Conservation (phyloP, 2,888 invertebrate genomes). For the Rotaria macrura region DNA sequence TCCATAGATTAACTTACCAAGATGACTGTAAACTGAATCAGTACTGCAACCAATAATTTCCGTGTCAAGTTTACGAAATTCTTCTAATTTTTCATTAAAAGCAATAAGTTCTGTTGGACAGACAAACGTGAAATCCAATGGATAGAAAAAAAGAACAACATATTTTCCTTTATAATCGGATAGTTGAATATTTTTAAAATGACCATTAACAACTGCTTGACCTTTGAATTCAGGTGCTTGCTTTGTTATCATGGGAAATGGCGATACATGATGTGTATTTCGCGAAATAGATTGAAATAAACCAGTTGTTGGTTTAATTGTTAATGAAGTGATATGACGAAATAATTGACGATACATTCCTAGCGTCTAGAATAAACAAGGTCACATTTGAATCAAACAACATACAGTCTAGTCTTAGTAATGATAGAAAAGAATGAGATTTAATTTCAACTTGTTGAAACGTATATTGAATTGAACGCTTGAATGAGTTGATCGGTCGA, state of each 20-base stretch:
- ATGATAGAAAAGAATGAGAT: not conserved
- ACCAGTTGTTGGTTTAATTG: not conserved
- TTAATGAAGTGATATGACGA: not conserved
- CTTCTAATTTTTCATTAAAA: slow-evolving; percentile 67
- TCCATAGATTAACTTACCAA: slow-evolving; percentile 79
- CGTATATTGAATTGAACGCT: not conserved
- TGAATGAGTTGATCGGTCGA: not conserved
- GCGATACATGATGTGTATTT: not conserved
- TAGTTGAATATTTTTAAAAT: slow-evolving; percentile 45
- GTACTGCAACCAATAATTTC: slow-evolving; percentile 80
- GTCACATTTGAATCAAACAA: not conserved
- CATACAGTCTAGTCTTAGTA: not conserved
- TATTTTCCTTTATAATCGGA: slow-evolving; percentile 48
- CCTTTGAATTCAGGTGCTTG: slow-evolving; percentile 47
- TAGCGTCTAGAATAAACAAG: not conserved
- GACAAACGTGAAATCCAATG: slow-evolving; percentile 61
- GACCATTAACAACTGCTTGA: slow-evolving; percentile 46
- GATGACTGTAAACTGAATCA: slow-evolving; percentile 88
- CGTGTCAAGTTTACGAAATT: slow-evolving; percentile 62
- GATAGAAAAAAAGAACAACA: slow-evolving; percentile 49
- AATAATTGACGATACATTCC: not conserved
- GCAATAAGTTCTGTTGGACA: slow-evolving; percentile 91
- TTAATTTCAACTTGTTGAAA: not conserved
- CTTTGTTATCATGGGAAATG: not conserved
- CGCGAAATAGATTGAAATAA: not conserved